These are phyloP conservation scores for Pogonognathellus flavescens DNA, from an alignment of 1,140 invertebrate genomes.

Conservation along the genomic window DNA sequence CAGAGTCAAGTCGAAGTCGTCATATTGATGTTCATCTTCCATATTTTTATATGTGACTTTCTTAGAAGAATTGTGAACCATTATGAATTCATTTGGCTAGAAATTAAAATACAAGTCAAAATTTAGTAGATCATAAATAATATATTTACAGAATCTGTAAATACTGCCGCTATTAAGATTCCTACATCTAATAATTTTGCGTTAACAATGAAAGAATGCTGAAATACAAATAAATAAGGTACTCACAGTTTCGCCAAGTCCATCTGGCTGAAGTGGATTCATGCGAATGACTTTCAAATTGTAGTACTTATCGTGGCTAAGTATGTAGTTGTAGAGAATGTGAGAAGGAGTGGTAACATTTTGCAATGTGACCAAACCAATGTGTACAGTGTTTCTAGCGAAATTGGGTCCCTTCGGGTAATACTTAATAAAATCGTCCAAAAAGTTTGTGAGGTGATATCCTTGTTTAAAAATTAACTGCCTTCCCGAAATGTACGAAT, in stretches of 20 bases:
- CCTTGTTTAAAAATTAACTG: conserved; percentile 77
- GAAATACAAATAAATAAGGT: too few species aligned
- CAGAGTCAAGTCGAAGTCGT: conserved; percentile 80
- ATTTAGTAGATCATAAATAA: neutral
- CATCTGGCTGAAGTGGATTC: conserved; percentile 70
- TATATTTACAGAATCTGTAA: too few species aligned
- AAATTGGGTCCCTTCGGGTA: conserved; percentile 87
- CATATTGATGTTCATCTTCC: conserved; percentile 74
- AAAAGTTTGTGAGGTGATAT: conserved; percentile 83
- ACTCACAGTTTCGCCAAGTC: conserved; percentile 49
- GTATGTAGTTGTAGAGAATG: conserved; percentile 81
- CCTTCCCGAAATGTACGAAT: conserved; percentile 79
- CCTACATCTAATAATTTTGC: too few species aligned
- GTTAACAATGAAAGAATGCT: too few species aligned
- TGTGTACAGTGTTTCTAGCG: conserved; percentile 82
- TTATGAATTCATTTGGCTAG: conserved; percentile 73
- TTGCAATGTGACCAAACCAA: conserved; percentile 76
- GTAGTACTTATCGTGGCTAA: conserved; percentile 80
- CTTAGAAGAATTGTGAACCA: conserved; percentile 76
- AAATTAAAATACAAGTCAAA: neutral
- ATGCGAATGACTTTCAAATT: conserved; percentile 80
- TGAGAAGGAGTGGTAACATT: conserved; percentile 77
- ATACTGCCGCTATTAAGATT: too few species aligned
- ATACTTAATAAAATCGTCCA: conserved; percentile 87
- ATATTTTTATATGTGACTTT: conserved; percentile 76